Percentiles rank a stretch among this genome's conserved stretches.
Conservation (phyloP, 2,113 vertebrate species). For the Oostethus manadensis region DNA sequence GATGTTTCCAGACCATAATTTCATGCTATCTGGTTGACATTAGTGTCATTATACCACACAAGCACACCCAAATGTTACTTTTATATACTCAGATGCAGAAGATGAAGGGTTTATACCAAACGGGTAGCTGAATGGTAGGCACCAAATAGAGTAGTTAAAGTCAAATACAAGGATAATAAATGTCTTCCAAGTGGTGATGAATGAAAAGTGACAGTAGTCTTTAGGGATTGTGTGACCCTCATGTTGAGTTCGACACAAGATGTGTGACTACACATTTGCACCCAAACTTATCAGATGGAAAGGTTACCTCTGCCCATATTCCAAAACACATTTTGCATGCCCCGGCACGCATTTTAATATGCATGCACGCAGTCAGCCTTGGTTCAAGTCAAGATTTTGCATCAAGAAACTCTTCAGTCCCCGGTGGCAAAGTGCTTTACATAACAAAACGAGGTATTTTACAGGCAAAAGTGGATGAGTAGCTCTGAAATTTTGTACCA, state of each 20-base stretch:
- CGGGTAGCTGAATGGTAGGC: neutral
- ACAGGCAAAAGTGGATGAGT: slow-evolving; percentile 29
- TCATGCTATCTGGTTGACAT: neutral
- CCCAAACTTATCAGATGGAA: slow-evolving; percentile 5
- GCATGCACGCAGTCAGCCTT: slow-evolving; percentile 5
- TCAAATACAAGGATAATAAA: slow-evolving; percentile 19
- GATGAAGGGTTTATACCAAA: neutral
- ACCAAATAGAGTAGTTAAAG: slow-evolving; percentile 16
- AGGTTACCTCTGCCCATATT: slow-evolving; percentile 22
- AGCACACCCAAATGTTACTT: neutral
- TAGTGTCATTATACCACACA: neutral
- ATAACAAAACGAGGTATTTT: slow-evolving; percentile 34
- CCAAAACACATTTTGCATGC: slow-evolving; percentile 5
- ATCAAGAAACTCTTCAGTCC: slow-evolving; percentile 21
- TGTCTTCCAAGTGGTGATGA: slow-evolving; percentile 28
- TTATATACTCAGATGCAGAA: neutral
- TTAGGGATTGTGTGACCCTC: slow-evolving; percentile 23
- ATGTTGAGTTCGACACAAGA: slow-evolving; percentile 21
- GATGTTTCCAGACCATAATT: neutral
- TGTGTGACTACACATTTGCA: slow-evolving; percentile 2
- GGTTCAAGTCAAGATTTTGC: slow-evolving; percentile 14
- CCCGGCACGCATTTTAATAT: neutral
- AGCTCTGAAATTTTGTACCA: slow-evolving; percentile 21
- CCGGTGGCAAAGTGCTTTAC: slow-evolving; percentile 35
- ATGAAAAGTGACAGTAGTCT: slow-evolving; percentile 28